These are phyloP conservation scores for Latheticus oryzae DNA, from an alignment of 2,888 invertebrate genomes.

Conservation along the genomic window DNA sequence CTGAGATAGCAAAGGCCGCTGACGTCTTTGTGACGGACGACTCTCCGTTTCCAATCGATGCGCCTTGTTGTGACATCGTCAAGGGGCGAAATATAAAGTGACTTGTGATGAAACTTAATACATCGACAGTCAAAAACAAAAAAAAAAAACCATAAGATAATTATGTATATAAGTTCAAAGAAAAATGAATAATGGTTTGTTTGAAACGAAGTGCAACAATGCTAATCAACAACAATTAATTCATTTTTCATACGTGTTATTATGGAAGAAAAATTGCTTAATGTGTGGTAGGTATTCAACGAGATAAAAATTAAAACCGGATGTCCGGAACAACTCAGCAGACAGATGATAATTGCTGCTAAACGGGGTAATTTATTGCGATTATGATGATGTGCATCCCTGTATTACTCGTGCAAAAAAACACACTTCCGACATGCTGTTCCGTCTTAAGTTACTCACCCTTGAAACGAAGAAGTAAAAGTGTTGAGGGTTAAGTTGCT, in stretches of 20 bases:
- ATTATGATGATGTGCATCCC: no score
- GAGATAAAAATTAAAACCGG: conserved; percentile 31
- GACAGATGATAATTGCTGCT: conserved; percentile 40
- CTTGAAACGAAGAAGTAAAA: conserved; percentile 61
- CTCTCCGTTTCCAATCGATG: conserved; percentile 57
- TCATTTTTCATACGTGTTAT: conserved; percentile 34
- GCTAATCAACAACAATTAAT: conserved; percentile 36
- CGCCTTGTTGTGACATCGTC: conserved; percentile 55
- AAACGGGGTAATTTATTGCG: conserved; percentile 29
- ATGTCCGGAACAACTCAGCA: conserved; percentile 39
- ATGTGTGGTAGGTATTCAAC: conserved; percentile 24
- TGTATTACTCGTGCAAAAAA: background rate
- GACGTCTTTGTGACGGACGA: conserved; percentile 59
- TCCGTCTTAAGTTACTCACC: conserved; percentile 54
- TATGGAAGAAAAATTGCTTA: conserved; percentile 34
- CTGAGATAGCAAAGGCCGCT: conserved; percentile 56
- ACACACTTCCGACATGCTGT: no score
- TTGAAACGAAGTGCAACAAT: conserved; percentile 28
- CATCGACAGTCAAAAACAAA: conserved; percentile 45
- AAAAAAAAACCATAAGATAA: no score
- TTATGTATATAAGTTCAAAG: no score
- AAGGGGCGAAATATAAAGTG: conserved; percentile 51
- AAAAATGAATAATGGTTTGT: conserved; percentile 22
- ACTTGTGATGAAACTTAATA: conserved; percentile 48
- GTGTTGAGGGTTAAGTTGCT: conserved; percentile 61